Percentiles rank a stretch among this genome's conserved stretches.
Evolutionary conservation across 2,888 invertebrate genomes (phyloP).

Genomic region (Xestia c-nigrum): DNA sequence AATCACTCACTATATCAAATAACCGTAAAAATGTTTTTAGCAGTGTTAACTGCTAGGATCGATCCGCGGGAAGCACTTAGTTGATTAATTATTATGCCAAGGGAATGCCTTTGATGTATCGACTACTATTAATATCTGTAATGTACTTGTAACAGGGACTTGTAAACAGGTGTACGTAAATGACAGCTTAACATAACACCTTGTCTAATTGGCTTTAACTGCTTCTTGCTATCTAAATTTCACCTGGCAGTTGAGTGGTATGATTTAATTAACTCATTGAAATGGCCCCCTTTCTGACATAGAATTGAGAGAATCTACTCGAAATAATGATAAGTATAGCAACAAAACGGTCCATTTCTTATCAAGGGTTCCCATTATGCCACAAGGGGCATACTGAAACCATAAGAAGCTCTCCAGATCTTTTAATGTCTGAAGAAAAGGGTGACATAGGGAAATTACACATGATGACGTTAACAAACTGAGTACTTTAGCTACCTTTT

Average conservation of each 20-base stretch:
- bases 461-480: not conserved
- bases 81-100: constrained; percentile 49
- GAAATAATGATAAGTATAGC: not conserved
- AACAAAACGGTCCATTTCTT: not conserved
- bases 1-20: constrained; percentile 49
- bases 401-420: not conserved
- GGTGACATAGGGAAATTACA: not conserved
- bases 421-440: not conserved
- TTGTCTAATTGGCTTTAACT: not conserved
- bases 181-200: constrained; percentile 7
- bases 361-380: not conserved
- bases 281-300: not conserved
- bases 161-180: constrained; percentile 27
- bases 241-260: not conserved
- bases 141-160: constrained; percentile 28
- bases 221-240: not conserved
- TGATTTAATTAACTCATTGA: not conserved
- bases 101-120: constrained; percentile 54
- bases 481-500: not conserved
- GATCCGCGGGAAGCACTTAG: constrained; percentile 37
- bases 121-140: constrained; percentile 40
- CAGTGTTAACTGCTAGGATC: constrained; percentile 25
- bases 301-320: not conserved
- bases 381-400: not conserved
- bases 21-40: constrained; percentile 37